Base-by-base conservation (phyloP, 2,797 vertebrate species). In the Mus caroli region DNA sequence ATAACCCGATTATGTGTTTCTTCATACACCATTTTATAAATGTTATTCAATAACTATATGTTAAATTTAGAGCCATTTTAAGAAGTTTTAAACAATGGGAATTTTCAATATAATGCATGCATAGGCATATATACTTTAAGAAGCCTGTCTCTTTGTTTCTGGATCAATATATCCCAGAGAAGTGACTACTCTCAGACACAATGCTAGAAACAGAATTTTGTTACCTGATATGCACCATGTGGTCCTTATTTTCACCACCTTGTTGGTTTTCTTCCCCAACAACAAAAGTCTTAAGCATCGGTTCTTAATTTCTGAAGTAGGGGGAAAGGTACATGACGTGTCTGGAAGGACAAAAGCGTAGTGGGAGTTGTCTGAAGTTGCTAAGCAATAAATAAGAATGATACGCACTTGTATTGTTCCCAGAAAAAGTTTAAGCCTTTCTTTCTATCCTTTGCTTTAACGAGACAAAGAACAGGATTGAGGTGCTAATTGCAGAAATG, bases 271-370 rank as follows among this genome's bases (percentile, higher is more conserved):
- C 82, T 97, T 46, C 17, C 40, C 69, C 43, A 96, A 7, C 78
- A 56, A 6, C 28, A 92, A 71, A 87, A 34, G n/a, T 80, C 93
- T 88, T 19, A 78, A 80, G 71, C 54, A 80, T 69, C 90, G 4
- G 12, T 93, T 11, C 67, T 46, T n/a, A 76, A 56, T 94, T 96
- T 97, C 58, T 94, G 8, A 87, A 69, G 87, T 75, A 46, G 96
- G 82, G 15, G 37, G 67, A 56, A 88, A 76, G 0, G 1, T 10
- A 40, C 43, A 24, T 90, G 50, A 96, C 96, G 40, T 64, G 50
- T 75, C 64, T 87, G 58, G 69, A 92, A 56, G 15, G 46, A 43
- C n/a, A 60, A 94, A 89, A 43, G 37, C 28, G 0, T 60, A 76
- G 14, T 85, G 46, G 46, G 95, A 15, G 80, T 84, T 97, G 54